Evolutionary conservation across 1,140 invertebrate species (phyloP).

Genomic region (Ganaspis sp.): DNA sequence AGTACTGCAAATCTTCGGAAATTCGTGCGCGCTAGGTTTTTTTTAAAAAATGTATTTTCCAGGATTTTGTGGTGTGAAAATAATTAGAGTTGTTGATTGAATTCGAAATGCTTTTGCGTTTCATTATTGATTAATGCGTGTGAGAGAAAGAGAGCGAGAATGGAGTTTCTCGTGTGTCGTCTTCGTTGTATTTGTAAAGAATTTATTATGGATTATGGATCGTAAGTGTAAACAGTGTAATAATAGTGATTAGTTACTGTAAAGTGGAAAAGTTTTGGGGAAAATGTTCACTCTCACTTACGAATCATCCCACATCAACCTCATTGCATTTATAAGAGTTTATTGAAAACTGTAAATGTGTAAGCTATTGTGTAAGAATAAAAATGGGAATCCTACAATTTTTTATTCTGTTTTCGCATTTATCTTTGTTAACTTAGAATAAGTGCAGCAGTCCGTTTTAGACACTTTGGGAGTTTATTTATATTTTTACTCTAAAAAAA

Average conservation of each 20-base stretch:
- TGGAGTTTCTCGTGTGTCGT: background rate
- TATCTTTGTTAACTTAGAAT: background rate
- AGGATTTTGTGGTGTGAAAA: background rate
- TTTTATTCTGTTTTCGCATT: background rate
- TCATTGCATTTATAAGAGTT: slow-evolving; percentile 61
- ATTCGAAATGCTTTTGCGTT: slow-evolving; percentile 15
- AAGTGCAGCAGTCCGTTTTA: too few species aligned
- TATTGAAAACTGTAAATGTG: slow-evolving; percentile 55
- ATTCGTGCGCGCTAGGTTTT: background rate
- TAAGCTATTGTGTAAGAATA: slow-evolving; percentile 51
- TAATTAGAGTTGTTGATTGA: background rate
- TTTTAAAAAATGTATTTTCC: slow-evolving; percentile 7
- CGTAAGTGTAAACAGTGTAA: slow-evolving; percentile 43
- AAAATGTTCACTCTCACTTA: background rate
- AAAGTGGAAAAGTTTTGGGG: background rate
- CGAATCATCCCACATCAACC: slow-evolving; percentile 31
- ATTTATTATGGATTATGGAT: slow-evolving; percentile 42
- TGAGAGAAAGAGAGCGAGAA: slow-evolving; percentile 12
- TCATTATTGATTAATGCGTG: background rate
- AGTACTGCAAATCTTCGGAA: background rate
- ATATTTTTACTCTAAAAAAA: too few species aligned
- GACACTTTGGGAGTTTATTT: too few species aligned
- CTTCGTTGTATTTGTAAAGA: slow-evolving; percentile 11
- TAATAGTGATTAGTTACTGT: slow-evolving; percentile 34
- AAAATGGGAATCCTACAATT: slow-evolving; percentile 40